Evolutionary conservation across 2,888 invertebrate species (phyloP).

Genomic region (Seira sanloemensis): DNA sequence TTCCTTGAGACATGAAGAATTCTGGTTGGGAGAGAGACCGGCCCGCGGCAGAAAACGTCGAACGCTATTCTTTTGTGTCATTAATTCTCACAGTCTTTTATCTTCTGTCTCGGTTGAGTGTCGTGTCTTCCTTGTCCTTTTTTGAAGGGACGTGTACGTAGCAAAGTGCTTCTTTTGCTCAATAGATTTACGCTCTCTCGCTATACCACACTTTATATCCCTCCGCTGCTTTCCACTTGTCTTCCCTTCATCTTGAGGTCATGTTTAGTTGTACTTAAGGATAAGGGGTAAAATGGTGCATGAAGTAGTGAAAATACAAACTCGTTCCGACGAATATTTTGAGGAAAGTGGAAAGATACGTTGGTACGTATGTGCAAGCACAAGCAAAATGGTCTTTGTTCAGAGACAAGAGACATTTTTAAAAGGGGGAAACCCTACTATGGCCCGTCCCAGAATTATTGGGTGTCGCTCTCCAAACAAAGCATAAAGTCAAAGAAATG

Average conservation of each 20-base stretch:
- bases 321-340: background rate
- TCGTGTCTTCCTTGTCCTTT: background rate
- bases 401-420: slow-evolving; percentile 9
- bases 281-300: background rate
- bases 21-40: background rate
- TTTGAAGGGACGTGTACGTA: background rate
- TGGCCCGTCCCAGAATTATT: background rate
- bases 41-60: background rate
- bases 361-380: too few species aligned
- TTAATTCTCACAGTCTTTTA: slow-evolving; percentile 5
- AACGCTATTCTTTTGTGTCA: slow-evolving; percentile 9
- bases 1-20: background rate
- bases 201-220: background rate
- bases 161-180: background rate
- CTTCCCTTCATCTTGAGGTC: slow-evolving; percentile 14
- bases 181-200: background rate
- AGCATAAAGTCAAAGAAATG: too few species aligned
- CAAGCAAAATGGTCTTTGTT: background rate
- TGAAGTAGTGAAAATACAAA: background rate
- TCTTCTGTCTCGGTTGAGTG: background rate
- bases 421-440: background rate
- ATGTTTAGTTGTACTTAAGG: background rate
- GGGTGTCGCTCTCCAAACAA: background rate
- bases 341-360: too few species aligned
- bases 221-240: background rate